A percentile compares a stretch with the other conserved stretches of the same genome.
Evolutionary conservation across 2,797 vertebrate species (phyloP).

Genomic region (Myotis pilosus): DNA sequence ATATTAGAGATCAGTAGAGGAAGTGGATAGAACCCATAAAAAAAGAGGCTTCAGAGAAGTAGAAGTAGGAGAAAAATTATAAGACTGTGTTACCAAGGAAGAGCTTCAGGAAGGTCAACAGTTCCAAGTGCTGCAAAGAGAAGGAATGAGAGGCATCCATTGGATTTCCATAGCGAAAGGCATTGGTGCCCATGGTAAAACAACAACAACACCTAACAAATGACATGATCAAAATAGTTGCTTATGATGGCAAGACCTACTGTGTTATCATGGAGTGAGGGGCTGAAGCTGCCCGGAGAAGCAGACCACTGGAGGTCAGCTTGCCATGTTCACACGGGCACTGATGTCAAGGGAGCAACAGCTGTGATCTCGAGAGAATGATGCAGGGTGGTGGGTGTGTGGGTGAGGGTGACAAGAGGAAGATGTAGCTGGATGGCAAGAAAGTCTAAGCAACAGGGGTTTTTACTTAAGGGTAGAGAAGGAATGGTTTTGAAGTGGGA

Average conservation of each 20-base stretch:
- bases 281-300: neutral
- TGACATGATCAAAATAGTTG: neutral
- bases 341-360: neutral
- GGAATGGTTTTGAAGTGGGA: neutral
- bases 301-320: neutral
- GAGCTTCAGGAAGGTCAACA: neutral
- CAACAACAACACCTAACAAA: neutral
- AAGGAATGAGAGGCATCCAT: neutral
- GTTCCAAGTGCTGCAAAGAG: neutral
- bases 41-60: neutral
- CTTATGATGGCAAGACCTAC: neutral
- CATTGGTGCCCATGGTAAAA: neutral
- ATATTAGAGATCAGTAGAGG: neutral
- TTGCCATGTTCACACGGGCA: neutral
- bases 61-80: neutral
- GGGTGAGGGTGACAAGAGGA: neutral
- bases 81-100: neutral
- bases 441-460: neutral
- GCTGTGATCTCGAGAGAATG: neutral
- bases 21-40: neutral
- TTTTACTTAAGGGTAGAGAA: neutral
- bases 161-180: neutral
- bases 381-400: neutral
- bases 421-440: neutral
- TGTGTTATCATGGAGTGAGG: neutral